These are phyloP conservation scores for Aradophagus sp. DNA, from an alignment of 1,140 invertebrate genomes.

Conservation along the genomic window DNA sequence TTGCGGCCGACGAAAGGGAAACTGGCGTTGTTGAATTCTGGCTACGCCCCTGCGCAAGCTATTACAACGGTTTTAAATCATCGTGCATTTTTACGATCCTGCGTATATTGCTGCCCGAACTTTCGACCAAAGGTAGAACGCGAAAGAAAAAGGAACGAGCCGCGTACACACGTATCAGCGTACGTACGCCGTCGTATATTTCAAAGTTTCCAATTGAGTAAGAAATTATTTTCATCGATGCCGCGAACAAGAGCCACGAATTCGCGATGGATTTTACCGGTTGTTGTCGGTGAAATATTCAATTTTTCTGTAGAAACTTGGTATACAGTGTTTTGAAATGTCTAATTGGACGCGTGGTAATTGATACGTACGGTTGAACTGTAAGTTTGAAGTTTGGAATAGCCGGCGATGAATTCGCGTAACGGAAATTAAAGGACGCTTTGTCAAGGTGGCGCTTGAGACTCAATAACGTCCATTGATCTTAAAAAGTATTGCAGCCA, in stretches of 20 bases:
- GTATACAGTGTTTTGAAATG: too few relatives aligned
- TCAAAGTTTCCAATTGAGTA: slow-evolving; percentile 48
- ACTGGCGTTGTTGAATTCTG: slow-evolving; percentile 35
- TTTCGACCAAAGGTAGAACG: slow-evolving; percentile 33
- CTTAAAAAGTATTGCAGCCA: slow-evolving; percentile 44
- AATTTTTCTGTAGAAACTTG: too few relatives aligned
- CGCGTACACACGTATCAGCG: slow-evolving; percentile 11
- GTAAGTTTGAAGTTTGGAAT: too few relatives aligned
- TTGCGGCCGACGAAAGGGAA: slow-evolving; percentile 37
- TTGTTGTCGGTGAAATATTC: too few relatives aligned
- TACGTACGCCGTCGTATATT: slow-evolving; percentile 39
- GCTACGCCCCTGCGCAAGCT: slow-evolving; percentile 47
- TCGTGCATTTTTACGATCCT: slow-evolving; percentile 57
- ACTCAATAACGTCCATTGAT: slow-evolving; percentile 51
- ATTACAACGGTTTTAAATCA: slow-evolving; percentile 59
- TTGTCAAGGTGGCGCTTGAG: slow-evolving; percentile 16
- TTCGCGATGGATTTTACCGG: too few relatives aligned
- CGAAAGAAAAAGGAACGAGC: slow-evolving; percentile 27
- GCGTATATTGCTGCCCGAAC: slow-evolving; percentile 55
- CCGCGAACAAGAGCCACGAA: slow-evolving; percentile 9
- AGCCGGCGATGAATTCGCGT: too few relatives aligned
- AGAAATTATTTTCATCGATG: slow-evolving; percentile 46
- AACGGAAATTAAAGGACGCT: slow-evolving; percentile 9
- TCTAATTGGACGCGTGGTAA: too few relatives aligned
- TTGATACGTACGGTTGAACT: too few relatives aligned